Evolutionary conservation across 2,797 vertebrate species (phyloP), one percentile per base, ranked within the genome.

Genomic region (Lutjanus campechanus): DNA sequence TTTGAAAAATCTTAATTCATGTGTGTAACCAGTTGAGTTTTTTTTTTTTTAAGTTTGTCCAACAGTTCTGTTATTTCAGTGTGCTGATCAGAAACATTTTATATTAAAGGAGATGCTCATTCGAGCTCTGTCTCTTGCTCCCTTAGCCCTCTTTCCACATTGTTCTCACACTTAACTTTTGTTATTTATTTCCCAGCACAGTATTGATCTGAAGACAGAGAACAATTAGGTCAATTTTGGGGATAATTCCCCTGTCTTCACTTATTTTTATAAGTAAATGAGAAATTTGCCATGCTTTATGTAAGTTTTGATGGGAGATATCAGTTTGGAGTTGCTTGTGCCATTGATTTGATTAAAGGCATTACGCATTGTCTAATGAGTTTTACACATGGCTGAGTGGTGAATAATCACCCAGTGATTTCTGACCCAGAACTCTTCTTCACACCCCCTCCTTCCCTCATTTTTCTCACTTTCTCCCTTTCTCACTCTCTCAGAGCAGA

Each of bases 321-420:
- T 94, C 93, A 90, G 90, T 94, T 92, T 92, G 85, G 86, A 92
- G 92, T 92, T 93, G 91, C 92, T 86, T 87, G 89, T 89, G 95
- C 96, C 96, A 98, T 98, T 97, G 98, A 99, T 96, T 96, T 97
- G 97, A 98, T 98, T 98, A 98, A 97, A 96, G 96, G 96, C 97
- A 97, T 98, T 97, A 97, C 96, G 96, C 97, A 96, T 97, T 97
- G 96, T 97, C 97, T 99, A 98, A 99, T 99, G 97, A 98, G 96
- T 97, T 99, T 98, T 97, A 97, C 98, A 98, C 97, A 97, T 98
- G 97, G 96, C 95, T 98, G 97, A 96, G 90, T 98, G 96, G 96
- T 95, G 95, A 97, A 97, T 98, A 98, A 99, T 98, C 97, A 97
- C 96, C 96, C 94, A 95, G 96, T 76, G 90, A 83, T 95, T 94